Conservation (phyloP, 2,888 invertebrate species). For the Octonoba sinensis region DNA sequence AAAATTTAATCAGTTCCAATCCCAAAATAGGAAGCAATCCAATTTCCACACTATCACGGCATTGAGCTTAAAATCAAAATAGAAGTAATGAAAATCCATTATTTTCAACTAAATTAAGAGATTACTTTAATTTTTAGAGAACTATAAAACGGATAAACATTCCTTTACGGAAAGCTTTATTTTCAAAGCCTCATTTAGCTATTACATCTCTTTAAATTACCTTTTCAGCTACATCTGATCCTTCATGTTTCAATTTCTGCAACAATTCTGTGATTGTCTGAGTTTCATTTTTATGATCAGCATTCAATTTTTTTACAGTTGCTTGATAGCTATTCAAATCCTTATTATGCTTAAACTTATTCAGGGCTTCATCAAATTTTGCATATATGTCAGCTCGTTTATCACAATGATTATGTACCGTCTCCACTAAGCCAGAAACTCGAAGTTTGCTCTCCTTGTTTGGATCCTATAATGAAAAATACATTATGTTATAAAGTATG, state of each 20-base stretch:
- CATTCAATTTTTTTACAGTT: slow-evolving; percentile 75
- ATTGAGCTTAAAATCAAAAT: too few relatives aligned
- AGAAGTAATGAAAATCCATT: too few relatives aligned
- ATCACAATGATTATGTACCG: slow-evolving; percentile 76
- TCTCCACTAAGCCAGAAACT: slow-evolving; percentile 74
- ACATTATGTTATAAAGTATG: neutral
- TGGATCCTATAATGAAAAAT: slow-evolving; percentile 70
- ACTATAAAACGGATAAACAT: too few relatives aligned
- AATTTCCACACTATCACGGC: too few relatives aligned
- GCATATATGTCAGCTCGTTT: slow-evolving; percentile 76
- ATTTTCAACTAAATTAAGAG: too few relatives aligned
- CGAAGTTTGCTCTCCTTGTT: slow-evolving; percentile 74
- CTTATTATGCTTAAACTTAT: slow-evolving; percentile 76
- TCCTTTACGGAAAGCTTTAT: too few relatives aligned
- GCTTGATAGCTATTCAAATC: slow-evolving; percentile 73
- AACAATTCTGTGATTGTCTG: slow-evolving; percentile 74
- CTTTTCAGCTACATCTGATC: slow-evolving; percentile 77
- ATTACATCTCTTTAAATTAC: slow-evolving; percentile 68
- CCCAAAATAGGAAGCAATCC: too few relatives aligned
- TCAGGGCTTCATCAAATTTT: slow-evolving; percentile 76
- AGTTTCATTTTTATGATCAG: slow-evolving; percentile 76
- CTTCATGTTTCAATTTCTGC: slow-evolving; percentile 75
- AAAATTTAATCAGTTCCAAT: too few relatives aligned
- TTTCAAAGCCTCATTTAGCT: too few relatives aligned
- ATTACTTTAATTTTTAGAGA: too few relatives aligned